Base-by-base conservation (phyloP, 2,888 invertebrate species). In the Nomada goodeniana region DNA sequence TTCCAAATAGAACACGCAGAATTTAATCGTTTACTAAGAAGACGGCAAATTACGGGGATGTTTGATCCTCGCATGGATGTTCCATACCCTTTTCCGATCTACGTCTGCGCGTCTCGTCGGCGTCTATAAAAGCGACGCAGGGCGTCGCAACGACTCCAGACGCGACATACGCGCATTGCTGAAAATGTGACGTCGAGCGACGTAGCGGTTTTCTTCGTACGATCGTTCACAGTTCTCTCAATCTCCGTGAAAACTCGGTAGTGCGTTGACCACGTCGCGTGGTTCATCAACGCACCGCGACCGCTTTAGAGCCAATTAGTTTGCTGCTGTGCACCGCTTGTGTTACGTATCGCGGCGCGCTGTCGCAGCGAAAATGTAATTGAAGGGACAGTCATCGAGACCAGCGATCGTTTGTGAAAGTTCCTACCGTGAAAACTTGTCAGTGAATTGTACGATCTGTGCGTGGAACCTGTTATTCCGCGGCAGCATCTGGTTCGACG, bases 61-160 rank as follows among this genome's bases (percentile, higher is more conserved):
- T 69, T 74, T 71, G 72, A 83, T 76, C 79, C 55, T 64, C 76
- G 70, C 60, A 36, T 70, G 75, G 60, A 76, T 73, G 70, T 52
- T 57, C 57, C 82, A 65, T 71, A 80, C 77, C 82, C 83, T 77
- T 80, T 81, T 68, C 69, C 80, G 73, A 75, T 72, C 85, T 73
- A 91, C 92, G 92, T 88, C 92, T 92, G 92, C 92, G 92, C 92
- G 88, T 67, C 85, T 53, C 76, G 79, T 74, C 79, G 85, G 86
- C 82, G 84, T 88, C 90, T 92, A 92, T 93, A 93, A 90, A 92
- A 92, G 89, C 89, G 85, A 82, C 85, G 88, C 88, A 76, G 88
- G 90, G 90, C 91, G 90, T 91, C 90, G 89, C 89, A 90, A 86
- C 89, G 92, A 88, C 88, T 92, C 90, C 92, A 93, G 91, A 92